Conservation (phyloP, 2,797 vertebrate genomes). For the Spheniscus humboldti region DNA sequence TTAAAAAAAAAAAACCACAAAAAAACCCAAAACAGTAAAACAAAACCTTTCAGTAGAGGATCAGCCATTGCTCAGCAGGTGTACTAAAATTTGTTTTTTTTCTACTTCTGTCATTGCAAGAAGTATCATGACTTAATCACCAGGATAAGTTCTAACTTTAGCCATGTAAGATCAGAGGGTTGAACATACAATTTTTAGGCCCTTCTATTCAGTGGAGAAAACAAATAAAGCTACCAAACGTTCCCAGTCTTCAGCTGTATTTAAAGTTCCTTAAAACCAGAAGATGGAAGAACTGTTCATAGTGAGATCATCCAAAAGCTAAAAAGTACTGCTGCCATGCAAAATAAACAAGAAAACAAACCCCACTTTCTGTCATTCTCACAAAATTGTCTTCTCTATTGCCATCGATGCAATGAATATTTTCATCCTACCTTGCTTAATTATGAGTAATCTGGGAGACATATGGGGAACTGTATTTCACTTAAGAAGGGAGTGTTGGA, state of each 20-base stretch:
- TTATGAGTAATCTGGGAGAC: not conserved
- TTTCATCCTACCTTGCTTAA: not conserved
- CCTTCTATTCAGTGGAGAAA: not conserved
- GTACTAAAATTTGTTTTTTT: not conserved
- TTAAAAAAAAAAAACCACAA: not conserved
- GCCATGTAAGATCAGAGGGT: not conserved
- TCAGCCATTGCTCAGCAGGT: not conserved
- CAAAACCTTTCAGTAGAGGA: rapidly evolving
- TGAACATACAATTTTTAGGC: not conserved
- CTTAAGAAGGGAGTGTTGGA: not conserved
- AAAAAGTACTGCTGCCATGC: not conserved
- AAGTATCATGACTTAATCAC: not conserved
- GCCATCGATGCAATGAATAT: not conserved
- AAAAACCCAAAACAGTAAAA: not conserved
- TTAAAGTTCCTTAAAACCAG: not conserved
- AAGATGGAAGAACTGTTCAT: not conserved
- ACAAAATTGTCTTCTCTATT: not conserved
- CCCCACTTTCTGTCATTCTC: rapidly evolving
- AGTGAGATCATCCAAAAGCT: not conserved
- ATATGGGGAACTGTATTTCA: not conserved
- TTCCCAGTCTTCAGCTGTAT: not conserved
- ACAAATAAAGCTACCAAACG: not conserved
- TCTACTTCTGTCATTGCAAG: not conserved
- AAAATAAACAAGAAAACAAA: not conserved
- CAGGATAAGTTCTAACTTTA: not conserved